Base-by-base conservation (phyloP, 37 sponge, comb jelly and placozoan genomes). In the Chondrilla cf. caribensis region DNA sequence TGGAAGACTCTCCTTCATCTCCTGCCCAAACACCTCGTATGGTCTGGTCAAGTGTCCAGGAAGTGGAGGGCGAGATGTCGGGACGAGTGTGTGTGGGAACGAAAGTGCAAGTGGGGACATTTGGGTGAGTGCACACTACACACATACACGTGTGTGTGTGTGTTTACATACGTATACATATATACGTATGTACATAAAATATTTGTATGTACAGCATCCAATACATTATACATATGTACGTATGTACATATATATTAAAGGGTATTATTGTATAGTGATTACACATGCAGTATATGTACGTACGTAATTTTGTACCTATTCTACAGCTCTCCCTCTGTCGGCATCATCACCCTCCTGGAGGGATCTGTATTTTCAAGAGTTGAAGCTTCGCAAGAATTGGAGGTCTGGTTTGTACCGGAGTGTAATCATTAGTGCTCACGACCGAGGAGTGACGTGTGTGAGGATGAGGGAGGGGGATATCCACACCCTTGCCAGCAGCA, bases 301-400 rank as follows among this genome's bases (percentile, higher is more conserved):
- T n/a, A n/a, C n/a, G n/a, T n/a, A n/a, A n/a, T n/a, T n/a, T n/a
- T n/a, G n/a, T n/a, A n/a, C n/a, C n/a, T n/a, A n/a, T n/a, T n/a
- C n/a, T n/a, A n/a, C 58, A 91, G 91, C 84, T 25, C 82, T 91
- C 8, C 85, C 91, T 35, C 39, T 81, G 18, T 38, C 25, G n/a
- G 35, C 62, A 39, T 31, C 39, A 15, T 40, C 15, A 18, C 21
- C 47, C 25, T 60, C 81, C 0, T 92, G 93, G 93, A 89, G 54
- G 62, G 19, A 40, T 0, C 58, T 89, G 19, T 92, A 35, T 38
- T 40, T 89, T 21, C 76, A 80, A 58, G 85, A 89, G 28, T 80
- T 92, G 19, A 80, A 28, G 58, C 47, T 92, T 60, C 82, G 86
- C 40, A 86, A 57, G 54, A 92, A 92, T 82, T 92, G 93, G 93